Percentiles rank a stretch among this genome's conserved stretches.
phyloP scores from a whole-genome alignment of 2,888 invertebrate species.

The Hedychridium roseum region DNA sequence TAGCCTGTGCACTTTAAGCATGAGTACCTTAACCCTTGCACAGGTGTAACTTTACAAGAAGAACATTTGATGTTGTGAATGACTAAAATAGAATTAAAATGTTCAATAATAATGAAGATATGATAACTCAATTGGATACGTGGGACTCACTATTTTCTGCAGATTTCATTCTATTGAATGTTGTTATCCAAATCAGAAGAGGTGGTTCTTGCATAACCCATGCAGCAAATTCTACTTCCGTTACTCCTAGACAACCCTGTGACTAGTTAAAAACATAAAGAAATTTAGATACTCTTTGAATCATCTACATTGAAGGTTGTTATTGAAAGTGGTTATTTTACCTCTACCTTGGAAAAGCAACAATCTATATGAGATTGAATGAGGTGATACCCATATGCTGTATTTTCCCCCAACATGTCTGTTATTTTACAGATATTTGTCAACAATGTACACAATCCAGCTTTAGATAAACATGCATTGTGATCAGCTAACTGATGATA shows the following conservation, averaged over 20 bases:
- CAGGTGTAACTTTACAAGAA: conserved; percentile 68
- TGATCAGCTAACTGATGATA: conserved; percentile 78
- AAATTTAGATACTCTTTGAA: conserved; percentile 1
- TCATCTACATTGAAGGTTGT: not conserved
- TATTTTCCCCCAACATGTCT: conserved; percentile 71
- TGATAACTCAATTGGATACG: conserved; percentile 3
- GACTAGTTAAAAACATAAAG: conserved; percentile 64
- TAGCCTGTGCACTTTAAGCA: conserved; percentile 73
- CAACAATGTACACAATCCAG: conserved; percentile 71
- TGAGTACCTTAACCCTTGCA: conserved; percentile 71
- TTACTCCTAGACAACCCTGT: conserved; percentile 75
- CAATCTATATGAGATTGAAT: conserved; percentile 75
- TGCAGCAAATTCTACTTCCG: conserved; percentile 72
- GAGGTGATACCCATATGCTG: conserved; percentile 70
- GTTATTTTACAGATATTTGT: conserved; percentile 70
- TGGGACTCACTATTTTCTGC: conserved; percentile 67
- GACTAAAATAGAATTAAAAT: conserved; percentile 55
- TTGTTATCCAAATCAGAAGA: conserved; percentile 72
- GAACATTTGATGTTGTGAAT: conserved; percentile 71
- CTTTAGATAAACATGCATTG: conserved; percentile 76
- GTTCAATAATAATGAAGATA: not conserved
- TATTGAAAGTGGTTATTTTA: conserved; percentile 10
- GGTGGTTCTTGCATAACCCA: conserved; percentile 76
- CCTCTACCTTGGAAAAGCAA: conserved; percentile 75
- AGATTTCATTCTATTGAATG: conserved; percentile 70